A percentile compares a stretch with the other conserved stretches of the same genome.
Evolutionary conservation across 2,888 invertebrate genomes (phyloP).

Genomic region (Pegoplata infirma): DNA sequence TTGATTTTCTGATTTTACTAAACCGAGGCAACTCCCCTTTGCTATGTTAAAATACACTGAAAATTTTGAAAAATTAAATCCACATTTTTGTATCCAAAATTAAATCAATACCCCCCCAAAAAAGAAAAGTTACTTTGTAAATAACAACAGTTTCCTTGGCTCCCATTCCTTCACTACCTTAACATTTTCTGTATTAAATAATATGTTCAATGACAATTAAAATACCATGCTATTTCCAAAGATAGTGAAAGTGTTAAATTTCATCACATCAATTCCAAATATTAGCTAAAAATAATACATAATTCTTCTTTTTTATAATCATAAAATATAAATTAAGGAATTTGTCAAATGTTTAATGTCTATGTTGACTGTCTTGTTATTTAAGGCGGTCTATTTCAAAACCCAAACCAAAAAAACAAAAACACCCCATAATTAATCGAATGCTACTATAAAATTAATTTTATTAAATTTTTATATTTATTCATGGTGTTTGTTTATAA

Average conservation of each 20-base stretch:
- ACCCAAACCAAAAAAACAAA: neutral
- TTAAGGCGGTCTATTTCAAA: neutral
- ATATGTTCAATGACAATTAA: too few species aligned
- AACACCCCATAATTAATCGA: neutral
- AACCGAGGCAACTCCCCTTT: neutral
- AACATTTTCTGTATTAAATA: neutral
- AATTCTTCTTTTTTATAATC: neutral
- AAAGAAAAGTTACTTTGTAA: neutral
- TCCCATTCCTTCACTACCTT: constrained; percentile 27
- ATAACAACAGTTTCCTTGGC: constrained; percentile 56
- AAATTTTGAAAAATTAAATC: neutral
- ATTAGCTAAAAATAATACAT: neutral
- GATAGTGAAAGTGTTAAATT: constrained; percentile 7
- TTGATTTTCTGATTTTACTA: neutral
- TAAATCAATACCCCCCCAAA: constrained; percentile 26
- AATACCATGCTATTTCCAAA: neutral
- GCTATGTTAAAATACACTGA: neutral
- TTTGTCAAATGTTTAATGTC: constrained; percentile 8
- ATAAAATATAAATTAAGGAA: neutral
- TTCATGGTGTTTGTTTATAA: neutral
- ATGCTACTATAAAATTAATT: neutral
- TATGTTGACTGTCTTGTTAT: neutral
- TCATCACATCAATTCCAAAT: neutral
- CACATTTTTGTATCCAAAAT: neutral
- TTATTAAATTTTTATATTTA: neutral